Evolutionary conservation across 2,888 invertebrate genomes (phyloP), one percentile per base, ranked within the genome.

Genomic region (Nomada goodeniana): DNA sequence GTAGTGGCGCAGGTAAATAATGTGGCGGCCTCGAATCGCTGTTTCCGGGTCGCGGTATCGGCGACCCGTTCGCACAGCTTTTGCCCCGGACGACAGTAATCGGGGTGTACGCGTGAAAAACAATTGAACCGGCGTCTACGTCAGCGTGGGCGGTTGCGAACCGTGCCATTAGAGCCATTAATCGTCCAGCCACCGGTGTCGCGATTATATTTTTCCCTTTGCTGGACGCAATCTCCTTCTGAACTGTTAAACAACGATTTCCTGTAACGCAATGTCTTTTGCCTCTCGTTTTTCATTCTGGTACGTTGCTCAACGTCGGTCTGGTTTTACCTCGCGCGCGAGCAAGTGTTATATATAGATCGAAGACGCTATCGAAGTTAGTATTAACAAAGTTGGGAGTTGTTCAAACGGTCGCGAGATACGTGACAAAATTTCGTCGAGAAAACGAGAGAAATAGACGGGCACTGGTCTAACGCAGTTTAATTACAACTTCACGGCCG

Each of bases 1-100:
- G 65, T 52, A 23, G 71, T 4, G 20, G 29, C 36, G 15, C 23
- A 53, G 65, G 75, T 79, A 65, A 80, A 76, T 75, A 80, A 70
- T 53, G 64, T 52, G 53, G 55, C 59, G 57, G 63, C 26, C 52
- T 50, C 29, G 53, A 55, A 52, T 53, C 57, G 23, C 15, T 50
- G 23, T 53, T 78, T 68, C 59, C 50, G 52, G n/a, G 57, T 59
- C 64, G 64, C 42, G 65, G 50, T 65, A 36, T 67, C 67, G 36
- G 20, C 67, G 67, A 67, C 67, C 20, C 36, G 53, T 36, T 36
- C 47, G 10, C 11, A 18, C 55, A 26, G 55, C 44, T 74, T 74
- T 77, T 67, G 36, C 36, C 13, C 60, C 7, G 36, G 13, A 36
- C 57, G 47, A 15, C 67, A 20, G 67, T 74, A 68, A 72, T 72